These are phyloP conservation scores for Stegastes partitus DNA, from an alignment of 2,113 vertebrate species.

Conservation along the genomic window DNA sequence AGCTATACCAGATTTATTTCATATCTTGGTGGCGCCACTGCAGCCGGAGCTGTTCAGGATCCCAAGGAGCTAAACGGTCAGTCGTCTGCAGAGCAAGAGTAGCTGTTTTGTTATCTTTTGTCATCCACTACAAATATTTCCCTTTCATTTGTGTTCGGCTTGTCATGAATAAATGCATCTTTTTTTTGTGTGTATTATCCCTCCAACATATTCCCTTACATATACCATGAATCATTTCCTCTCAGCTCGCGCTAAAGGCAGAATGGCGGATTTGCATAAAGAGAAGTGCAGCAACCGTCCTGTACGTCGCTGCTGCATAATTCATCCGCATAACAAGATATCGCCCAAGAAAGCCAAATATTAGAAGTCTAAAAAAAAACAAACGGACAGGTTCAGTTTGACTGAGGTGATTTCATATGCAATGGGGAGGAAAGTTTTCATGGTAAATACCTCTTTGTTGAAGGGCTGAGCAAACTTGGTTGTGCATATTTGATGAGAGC, in stretches of 20 bases:
- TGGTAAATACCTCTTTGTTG: neutral
- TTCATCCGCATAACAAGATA: constrained; percentile 50
- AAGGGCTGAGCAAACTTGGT: constrained; percentile 5
- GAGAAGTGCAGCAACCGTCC: neutral
- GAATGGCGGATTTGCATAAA: constrained; percentile 55
- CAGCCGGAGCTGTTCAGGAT: neutral
- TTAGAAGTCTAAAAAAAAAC: constrained; percentile 60
- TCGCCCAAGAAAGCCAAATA: constrained; percentile 56
- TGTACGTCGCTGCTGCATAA: constrained; percentile 45
- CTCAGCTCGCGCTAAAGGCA: constrained; percentile 40
- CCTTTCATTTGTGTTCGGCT: constrained; percentile 1
- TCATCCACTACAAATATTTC: constrained; percentile 7
- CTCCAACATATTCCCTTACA: constrained; percentile 18
- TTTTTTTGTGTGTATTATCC: constrained; percentile 27
- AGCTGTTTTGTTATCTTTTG: constrained; percentile 20
- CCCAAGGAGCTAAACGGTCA: neutral
- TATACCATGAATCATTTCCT: constrained; percentile 37
- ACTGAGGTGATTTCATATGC: constrained; percentile 33
- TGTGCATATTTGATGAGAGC: constrained; percentile 31
- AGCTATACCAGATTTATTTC: neutral
- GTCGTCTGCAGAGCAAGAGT: neutral
- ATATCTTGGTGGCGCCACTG: neutral
- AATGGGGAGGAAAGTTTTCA: neutral
- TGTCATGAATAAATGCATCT: constrained; percentile 21
- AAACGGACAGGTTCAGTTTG: constrained; percentile 35